Conservation (phyloP, 2,888 invertebrate species). For the Syrista parreyssii region DNA sequence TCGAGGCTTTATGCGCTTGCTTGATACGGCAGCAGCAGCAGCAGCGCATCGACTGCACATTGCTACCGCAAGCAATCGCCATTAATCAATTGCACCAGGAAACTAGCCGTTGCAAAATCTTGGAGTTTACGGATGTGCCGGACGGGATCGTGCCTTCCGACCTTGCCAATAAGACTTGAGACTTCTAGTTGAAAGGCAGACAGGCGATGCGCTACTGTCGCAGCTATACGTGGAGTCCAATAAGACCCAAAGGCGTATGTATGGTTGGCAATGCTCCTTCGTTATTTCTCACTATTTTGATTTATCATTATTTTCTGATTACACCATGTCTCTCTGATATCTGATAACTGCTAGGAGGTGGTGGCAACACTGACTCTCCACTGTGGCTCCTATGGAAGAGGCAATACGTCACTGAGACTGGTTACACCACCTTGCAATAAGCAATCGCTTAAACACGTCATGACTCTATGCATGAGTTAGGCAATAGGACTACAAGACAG, state of each 20-base stretch:
- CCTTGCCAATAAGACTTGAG: conserved; percentile 39
- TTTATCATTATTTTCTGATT: background rate
- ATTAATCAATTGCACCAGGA: conserved; percentile 57
- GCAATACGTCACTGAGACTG: conserved; percentile 44
- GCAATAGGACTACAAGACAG: conserved; percentile 26
- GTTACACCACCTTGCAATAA: conserved; percentile 46
- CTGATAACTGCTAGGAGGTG: background rate
- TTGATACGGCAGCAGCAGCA: background rate
- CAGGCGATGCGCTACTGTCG: background rate
- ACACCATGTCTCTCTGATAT: background rate
- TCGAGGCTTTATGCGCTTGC: background rate
- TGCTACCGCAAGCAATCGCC: conserved; percentile 20
- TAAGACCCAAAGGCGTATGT: background rate
- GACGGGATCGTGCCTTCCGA: conserved; percentile 41
- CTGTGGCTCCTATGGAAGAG: background rate
- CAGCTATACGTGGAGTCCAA: background rate
- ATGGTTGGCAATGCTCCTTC: background rate
- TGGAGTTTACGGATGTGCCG: conserved; percentile 47
- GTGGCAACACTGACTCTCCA: conserved; percentile 7
- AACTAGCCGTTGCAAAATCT: conserved; percentile 52
- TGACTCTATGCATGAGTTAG: conserved; percentile 58
- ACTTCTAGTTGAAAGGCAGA: background rate
- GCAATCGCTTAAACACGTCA: conserved; percentile 52
- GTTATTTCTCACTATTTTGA: background rate
- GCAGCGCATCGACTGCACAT: background rate